phyloP scores from a whole-genome alignment of 2,888 invertebrate species.

The Eilema caniola region DNA sequence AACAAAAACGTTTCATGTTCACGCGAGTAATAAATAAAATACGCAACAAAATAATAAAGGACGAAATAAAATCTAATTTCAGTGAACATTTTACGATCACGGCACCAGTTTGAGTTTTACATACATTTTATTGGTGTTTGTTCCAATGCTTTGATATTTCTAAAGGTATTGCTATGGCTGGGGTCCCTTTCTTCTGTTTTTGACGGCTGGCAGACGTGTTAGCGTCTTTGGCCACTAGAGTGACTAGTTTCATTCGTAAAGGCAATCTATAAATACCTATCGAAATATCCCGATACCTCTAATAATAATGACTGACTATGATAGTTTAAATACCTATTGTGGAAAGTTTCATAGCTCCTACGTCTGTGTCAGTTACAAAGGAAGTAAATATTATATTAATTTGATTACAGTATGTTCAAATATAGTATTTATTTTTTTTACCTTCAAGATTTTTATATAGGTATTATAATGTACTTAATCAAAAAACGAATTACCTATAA shows the following conservation, averaged over 20 bases:
- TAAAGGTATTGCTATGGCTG: slow-evolving; percentile 51
- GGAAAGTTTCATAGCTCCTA: too few species aligned
- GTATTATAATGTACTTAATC: too few species aligned
- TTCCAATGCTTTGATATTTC: slow-evolving; percentile 50
- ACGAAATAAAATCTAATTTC: slow-evolving; percentile 51
- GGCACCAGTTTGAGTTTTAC: slow-evolving; percentile 47
- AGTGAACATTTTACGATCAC: slow-evolving; percentile 44
- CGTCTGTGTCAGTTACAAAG: too few species aligned
- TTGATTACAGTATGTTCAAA: too few species aligned
- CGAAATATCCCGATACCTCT: too few species aligned
- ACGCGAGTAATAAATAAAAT: slow-evolving; percentile 45
- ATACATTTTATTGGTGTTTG: slow-evolving; percentile 54
- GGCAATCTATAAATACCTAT: too few species aligned
- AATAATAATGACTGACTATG: too few species aligned
- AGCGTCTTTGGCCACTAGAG: slow-evolving; percentile 36
- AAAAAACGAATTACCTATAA: too few species aligned
- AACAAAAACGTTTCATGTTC: slow-evolving; percentile 40
- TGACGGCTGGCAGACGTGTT: slow-evolving; percentile 21
- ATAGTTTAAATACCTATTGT: too few species aligned
- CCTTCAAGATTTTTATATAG: too few species aligned
- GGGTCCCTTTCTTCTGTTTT: slow-evolving; percentile 43
- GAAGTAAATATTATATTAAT: too few species aligned
- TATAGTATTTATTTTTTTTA: too few species aligned
- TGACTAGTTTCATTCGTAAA: neutral
- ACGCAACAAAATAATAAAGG: slow-evolving; percentile 41